Conservation (phyloP, 2,797 vertebrate species). For the Sparidentex hasta region DNA sequence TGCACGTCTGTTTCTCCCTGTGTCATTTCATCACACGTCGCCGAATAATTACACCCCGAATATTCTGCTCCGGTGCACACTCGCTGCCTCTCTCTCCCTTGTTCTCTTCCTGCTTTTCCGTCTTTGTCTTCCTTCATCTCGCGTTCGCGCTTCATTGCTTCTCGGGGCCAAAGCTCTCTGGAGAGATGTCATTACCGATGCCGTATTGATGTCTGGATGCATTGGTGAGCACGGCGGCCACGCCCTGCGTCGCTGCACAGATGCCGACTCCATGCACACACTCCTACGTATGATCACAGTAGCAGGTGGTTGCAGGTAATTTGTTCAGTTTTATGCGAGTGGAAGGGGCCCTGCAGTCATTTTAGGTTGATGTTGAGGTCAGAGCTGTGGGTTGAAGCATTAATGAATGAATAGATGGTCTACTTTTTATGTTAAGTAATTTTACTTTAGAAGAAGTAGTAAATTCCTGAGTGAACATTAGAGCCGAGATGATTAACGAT, state of each 20-base stretch:
- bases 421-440: background rate
- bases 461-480: too few relatives aligned
- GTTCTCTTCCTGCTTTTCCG: constrained; percentile 28
- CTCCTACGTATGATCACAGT: constrained; percentile 33
- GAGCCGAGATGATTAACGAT: too few relatives aligned
- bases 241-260: constrained; percentile 26
- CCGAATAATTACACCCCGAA: constrained; percentile 63
- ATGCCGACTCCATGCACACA: constrained; percentile 22
- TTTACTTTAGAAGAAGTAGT: background rate
- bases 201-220: constrained; percentile 57
- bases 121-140: constrained; percentile 64
- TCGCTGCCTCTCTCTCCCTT: constrained; percentile 34
- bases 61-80: constrained; percentile 54
- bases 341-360: background rate
- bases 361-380: too few relatives aligned
- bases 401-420: background rate
- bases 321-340: constrained; percentile 40
- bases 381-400: background rate
- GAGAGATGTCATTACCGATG: constrained; percentile 64
- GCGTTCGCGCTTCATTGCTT: constrained; percentile 57
- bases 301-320: constrained; percentile 33
- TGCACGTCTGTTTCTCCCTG: constrained; percentile 38
- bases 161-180: constrained; percentile 56
- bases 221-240: constrained; percentile 27
- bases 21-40: constrained; percentile 69